Conservation (phyloP, 1,140 invertebrate genomes). For the Bombus pyrosoma region DNA sequence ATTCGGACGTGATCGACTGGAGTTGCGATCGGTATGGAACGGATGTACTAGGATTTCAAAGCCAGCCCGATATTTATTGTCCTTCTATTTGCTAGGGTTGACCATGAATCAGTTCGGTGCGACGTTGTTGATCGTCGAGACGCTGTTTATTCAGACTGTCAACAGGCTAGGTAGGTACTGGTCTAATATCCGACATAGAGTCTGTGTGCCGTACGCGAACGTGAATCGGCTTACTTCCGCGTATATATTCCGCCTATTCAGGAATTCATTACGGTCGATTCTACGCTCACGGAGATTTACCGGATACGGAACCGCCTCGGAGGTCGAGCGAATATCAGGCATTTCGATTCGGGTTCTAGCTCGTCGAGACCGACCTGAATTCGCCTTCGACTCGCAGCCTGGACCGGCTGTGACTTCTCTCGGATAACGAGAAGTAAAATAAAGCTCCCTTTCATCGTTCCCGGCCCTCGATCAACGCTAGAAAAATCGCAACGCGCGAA, state of each 20-base stretch:
- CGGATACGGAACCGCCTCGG: conserved; percentile 58
- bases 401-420: neutral
- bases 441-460: conserved; percentile 33
- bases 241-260: conserved; percentile 66
- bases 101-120: conserved; percentile 35
- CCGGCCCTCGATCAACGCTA: neutral
- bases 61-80: conserved; percentile 29
- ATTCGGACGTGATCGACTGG: neutral
- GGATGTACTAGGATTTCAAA: neutral
- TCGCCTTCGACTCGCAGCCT: neutral
- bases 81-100: conserved; percentile 35
- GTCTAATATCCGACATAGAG: conserved; percentile 49
- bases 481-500: conserved; percentile 6
- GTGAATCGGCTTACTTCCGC: conserved; percentile 63
- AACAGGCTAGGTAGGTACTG: conserved; percentile 47
- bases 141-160: conserved; percentile 61
- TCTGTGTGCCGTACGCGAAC: conserved; percentile 16
- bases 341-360: conserved; percentile 52
- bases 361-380: conserved; percentile 49
- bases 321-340: conserved; percentile 53
- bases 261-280: conserved; percentile 73
- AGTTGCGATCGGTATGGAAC: neutral
- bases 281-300: conserved; percentile 66
- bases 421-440: conserved; percentile 49
- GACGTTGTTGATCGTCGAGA: conserved; percentile 54